These are phyloP conservation scores for Paralichthys olivaceus DNA, from an alignment of 2,113 vertebrate species.

Conservation along the genomic window DNA sequence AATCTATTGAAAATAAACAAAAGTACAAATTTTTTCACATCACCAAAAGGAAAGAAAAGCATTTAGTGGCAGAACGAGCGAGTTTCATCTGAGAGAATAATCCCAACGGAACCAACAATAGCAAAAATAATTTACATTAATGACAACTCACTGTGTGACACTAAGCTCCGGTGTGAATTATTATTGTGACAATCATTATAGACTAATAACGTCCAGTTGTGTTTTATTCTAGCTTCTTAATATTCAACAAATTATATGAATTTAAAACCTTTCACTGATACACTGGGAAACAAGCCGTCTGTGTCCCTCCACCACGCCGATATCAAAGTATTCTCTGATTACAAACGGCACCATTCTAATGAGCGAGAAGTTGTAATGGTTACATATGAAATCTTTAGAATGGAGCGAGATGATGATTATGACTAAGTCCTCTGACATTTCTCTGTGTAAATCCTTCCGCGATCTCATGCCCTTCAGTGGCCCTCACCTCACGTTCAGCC, in stretches of 20 bases:
- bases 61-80: not conserved
- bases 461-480: conserved; percentile 18
- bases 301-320: not conserved
- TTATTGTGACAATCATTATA: not conserved
- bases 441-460: conserved; percentile 7
- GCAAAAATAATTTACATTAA: conserved; percentile 13
- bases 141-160: not conserved
- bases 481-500: not conserved
- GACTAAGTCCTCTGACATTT: conserved; percentile 46
- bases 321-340: conserved; percentile 41
- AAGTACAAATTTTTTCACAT: not conserved
- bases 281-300: not conserved
- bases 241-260: conserved; percentile 31
- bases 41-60: not conserved
- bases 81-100: conserved; percentile 17
- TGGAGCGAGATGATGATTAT: conserved; percentile 54
- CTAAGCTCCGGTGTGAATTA: conserved; percentile 1
- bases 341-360: conserved; percentile 36
- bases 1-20: not conserved
- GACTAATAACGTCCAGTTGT: not conserved
- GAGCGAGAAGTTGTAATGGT: conserved; percentile 17
- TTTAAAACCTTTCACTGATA: not conserved
- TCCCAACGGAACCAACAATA: conserved; percentile 4
- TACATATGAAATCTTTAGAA: not conserved
- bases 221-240: not conserved